Conservation (phyloP, 2,113 vertebrate genomes). For the Erythrocebus patas region DNA sequence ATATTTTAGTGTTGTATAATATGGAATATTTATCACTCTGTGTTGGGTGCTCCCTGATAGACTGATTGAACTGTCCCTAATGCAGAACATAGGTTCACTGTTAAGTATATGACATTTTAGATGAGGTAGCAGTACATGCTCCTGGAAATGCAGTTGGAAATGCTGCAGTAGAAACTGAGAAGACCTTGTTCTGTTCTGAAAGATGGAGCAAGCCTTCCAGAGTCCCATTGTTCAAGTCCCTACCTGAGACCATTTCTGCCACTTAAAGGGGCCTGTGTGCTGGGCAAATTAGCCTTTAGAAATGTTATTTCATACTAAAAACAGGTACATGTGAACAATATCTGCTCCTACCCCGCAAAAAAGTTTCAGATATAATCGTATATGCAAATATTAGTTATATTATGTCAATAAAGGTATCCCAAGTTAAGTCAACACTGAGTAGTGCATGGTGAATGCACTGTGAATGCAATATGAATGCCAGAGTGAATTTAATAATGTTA, state of each 20-base stretch:
- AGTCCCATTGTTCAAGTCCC: not conserved
- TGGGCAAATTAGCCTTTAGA: not conserved
- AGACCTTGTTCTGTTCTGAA: not conserved
- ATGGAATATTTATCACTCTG: not conserved
- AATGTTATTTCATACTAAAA: slow-evolving; percentile 3
- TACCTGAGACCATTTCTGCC: not conserved
- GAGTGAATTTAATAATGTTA: not conserved
- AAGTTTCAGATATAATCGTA: not conserved
- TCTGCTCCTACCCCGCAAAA: not conserved
- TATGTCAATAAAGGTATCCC: slow-evolving; percentile 4
- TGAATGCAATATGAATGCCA: not conserved
- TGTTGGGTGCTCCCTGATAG: not conserved
- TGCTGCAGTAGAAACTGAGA: not conserved
- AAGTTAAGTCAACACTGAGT: not conserved
- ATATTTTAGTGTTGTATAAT: not conserved
- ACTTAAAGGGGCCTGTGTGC: not conserved
- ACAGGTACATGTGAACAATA: not conserved
- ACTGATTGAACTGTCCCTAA: not conserved
- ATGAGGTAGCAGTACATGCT: not conserved
- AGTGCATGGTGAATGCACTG: not conserved
- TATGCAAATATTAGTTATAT: not conserved
- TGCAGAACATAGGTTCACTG: not conserved
- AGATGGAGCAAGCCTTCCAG: not conserved
- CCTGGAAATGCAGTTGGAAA: not conserved
- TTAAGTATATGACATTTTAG: not conserved